Percentiles rank a stretch among this genome's conserved stretches.
phyloP scores from a whole-genome alignment of 2,888 invertebrate genomes.

The Euzetes globulus region DNA sequence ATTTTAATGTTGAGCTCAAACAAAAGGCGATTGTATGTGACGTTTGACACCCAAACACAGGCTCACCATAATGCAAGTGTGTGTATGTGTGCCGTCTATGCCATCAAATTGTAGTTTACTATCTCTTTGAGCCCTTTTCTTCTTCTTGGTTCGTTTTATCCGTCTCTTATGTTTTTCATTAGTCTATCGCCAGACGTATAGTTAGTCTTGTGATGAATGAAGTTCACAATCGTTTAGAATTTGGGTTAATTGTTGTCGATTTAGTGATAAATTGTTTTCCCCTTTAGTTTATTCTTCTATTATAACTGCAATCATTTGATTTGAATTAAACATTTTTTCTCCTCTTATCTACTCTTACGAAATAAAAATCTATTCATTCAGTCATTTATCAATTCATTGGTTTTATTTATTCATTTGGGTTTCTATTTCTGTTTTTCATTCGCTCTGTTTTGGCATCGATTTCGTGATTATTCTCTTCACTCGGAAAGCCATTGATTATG shows the following conservation, averaged over 20 bases:
- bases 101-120: no score
- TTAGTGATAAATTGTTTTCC: constrained; percentile 9
- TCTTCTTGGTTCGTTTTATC: not conserved
- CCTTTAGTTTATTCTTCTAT: not conserved
- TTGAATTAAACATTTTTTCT: not conserved
- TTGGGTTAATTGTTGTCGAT: constrained; percentile 14
- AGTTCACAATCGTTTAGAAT: constrained; percentile 1
- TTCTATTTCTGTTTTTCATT: not conserved
- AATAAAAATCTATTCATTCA: not conserved
- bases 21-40: not conserved
- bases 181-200: not conserved
- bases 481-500: no score
- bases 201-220: not conserved
- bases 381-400: not conserved
- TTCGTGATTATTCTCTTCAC: no score
- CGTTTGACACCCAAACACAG: constrained; percentile 6
- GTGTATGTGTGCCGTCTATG: not conserved
- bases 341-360: not conserved
- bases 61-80: not conserved
- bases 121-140: not conserved
- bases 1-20: no score
- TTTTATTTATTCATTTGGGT: constrained; percentile 4
- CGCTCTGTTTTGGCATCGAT: no score
- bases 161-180: not conserved
- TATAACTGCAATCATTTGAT: not conserved